A percentile compares a stretch with the other conserved stretches of the same genome.
Evolutionary conservation across 2,888 invertebrate species (phyloP).

Genomic region (Mongoloraphidia duomilia): DNA sequence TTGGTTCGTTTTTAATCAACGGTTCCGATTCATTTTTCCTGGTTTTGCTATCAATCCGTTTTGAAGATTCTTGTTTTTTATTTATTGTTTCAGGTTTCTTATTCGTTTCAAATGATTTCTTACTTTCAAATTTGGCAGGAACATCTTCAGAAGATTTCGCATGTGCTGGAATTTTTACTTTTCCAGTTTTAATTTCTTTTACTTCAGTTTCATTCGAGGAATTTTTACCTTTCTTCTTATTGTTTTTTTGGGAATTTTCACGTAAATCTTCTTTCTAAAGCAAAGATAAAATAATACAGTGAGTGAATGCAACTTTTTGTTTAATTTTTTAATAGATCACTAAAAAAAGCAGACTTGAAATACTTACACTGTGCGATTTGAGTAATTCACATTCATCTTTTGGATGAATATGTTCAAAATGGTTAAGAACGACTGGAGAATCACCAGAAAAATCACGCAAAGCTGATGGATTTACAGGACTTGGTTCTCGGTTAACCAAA

Average conservation of each 20-base stretch:
- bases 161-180: not conserved
- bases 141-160: not conserved
- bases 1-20: conserved; percentile 17
- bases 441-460: conserved; percentile 21
- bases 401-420: conserved; percentile 64
- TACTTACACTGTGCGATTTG: conserved; percentile 34
- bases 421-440: conserved; percentile 38
- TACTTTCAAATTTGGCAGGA: not conserved
- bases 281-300: not conserved
- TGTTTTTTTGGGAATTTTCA: not conserved
- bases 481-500: conserved; percentile 56
- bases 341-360: too few relatives aligned
- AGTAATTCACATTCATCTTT: conserved; percentile 60
- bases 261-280: not conserved
- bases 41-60: conserved; percentile 16
- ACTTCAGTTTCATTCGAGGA: not conserved
- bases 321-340: not conserved
- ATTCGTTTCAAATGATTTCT: not conserved
- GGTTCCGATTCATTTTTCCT: conserved; percentile 23
- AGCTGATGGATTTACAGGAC: conserved; percentile 13
- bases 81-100: conserved; percentile 7
- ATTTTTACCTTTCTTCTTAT: not conserved
- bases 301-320: not conserved
- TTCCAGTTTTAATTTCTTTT: not conserved
- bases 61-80: conserved; percentile 10